Evolutionary conservation across 2,888 invertebrate genomes (phyloP), one percentile per base, ranked within the genome.

Genomic region (Slavum lentiscoides): DNA sequence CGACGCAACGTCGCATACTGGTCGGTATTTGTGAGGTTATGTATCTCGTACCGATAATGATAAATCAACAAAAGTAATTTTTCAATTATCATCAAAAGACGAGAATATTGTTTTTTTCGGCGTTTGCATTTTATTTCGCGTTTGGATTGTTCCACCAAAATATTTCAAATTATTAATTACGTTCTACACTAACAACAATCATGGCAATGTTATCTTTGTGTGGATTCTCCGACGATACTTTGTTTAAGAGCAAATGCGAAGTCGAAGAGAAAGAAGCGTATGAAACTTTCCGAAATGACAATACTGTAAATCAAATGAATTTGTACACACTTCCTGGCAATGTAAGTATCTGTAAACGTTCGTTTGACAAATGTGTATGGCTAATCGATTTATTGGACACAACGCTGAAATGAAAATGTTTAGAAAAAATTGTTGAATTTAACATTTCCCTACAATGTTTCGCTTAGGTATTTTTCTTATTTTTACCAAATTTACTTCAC

Each of bases 191-290:
- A 55, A 19, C 4, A 64, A 72, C 37, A 30, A 30, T 30, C 9
- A 80, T 80, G 80, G 80, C 80, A 2, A 80, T 80, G 80, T 64
- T 80, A 72, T 61, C 70, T n/a, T 80, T 80, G 64, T 70, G 80
- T 58, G 80, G 80, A 17, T 61, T 66, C 5, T 70, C 80, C 5
- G 80, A 80, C 11, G 80, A 80, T 58, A 70, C 64, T 64, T 4
- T 80, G 11, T 80, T 80, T 39, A 80, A 80, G n/a, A 80, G 70
- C 58, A 80, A 80, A 55, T 72, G 43, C 6, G 80, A 72, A 80
- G 21, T 70, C 21, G 80, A 80, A 80, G 80, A 80, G 72, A 72
- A 80, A 7, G 80, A 80, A 72, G 80, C 80, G 0, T 80, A 55
- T n/a, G 66, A 80, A n/a, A 23, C 55, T 43, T 80, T 80, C 7